Conservation (phyloP, 2,797 vertebrate genomes). For the Pseudopleuronectes americanus region DNA sequence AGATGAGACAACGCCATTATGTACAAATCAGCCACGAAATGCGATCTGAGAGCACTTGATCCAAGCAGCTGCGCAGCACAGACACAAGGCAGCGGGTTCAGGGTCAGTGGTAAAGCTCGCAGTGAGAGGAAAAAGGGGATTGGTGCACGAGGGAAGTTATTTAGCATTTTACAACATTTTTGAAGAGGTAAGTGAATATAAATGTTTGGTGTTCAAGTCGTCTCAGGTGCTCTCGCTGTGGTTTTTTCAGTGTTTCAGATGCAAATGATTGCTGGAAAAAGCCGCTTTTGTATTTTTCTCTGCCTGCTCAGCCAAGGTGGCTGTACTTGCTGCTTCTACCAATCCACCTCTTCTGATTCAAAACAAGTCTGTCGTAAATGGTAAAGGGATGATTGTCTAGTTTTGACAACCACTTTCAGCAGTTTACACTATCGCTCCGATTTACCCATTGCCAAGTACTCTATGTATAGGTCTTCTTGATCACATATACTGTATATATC, state of each 20-base stretch:
- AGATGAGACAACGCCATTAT: slow-evolving; percentile 59
- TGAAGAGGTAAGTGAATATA: neutral
- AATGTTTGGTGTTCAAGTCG: too few relatives aligned
- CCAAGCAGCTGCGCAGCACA: slow-evolving; percentile 11
- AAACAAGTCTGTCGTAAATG: neutral
- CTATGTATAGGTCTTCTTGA: too few relatives aligned
- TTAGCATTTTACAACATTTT: neutral
- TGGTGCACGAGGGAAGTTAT: neutral
- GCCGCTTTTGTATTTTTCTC: neutral
- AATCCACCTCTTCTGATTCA: neutral
- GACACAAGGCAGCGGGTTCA: slow-evolving; percentile 19
- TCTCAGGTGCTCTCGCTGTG: neutral
- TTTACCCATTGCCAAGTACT: too few relatives aligned
- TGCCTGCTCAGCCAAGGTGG: neutral
- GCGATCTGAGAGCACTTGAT: slow-evolving; percentile 51
- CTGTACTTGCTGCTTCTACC: neutral
- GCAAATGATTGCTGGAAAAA: neutral
- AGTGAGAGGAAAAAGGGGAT: neutral
- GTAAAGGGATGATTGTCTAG: neutral
- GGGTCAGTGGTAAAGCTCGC: slow-evolving; percentile 21
- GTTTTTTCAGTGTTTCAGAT: neutral
- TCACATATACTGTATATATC: too few relatives aligned
- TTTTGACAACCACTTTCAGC: too few relatives aligned
- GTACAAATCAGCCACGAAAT: slow-evolving; percentile 57
- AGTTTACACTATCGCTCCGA: too few relatives aligned